Conservation (phyloP, 37 sponge, comb jelly and placozoan genomes). For the Cliona cf. orientalis region DNA sequence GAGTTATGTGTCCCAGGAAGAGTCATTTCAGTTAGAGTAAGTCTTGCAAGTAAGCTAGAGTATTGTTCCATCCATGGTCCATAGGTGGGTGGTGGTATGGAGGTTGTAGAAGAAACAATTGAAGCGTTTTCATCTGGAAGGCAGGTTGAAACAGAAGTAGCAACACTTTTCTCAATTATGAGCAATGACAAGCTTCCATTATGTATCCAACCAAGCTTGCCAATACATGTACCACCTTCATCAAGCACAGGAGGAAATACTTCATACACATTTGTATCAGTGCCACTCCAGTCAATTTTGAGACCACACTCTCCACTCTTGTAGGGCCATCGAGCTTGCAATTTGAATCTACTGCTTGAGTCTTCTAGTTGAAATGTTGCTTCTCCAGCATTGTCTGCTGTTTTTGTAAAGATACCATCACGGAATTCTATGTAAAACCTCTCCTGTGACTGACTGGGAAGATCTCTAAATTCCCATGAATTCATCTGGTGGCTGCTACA, state of each 20-base stretch:
- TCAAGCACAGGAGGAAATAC: constrained; percentile 32
- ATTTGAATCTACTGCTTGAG: neutral
- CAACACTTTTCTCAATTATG: constrained; percentile 6
- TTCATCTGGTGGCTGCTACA: constrained; percentile 7
- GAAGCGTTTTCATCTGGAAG: neutral
- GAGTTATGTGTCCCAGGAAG: constrained; percentile 41
- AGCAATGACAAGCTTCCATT: constrained; percentile 1
- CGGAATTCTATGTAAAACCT: constrained; percentile 7
- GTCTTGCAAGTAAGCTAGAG: constrained; percentile 1
- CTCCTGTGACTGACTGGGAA: neutral
- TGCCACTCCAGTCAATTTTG: constrained; percentile 28
- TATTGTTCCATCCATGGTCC: constrained; percentile 36
- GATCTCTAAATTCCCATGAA: constrained; percentile 8
- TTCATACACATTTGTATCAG: neutral
- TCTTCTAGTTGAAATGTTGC: constrained; percentile 27
- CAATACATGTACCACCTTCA: neutral
- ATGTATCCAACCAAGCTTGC: constrained; percentile 19
- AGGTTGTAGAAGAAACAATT: neutral
- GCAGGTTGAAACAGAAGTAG: neutral
- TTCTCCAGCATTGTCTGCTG: constrained; percentile 5
- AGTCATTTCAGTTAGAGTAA: constrained; percentile 38
- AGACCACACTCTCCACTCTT: neutral
- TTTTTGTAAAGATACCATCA: neutral
- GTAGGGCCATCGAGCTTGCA: constrained; percentile 1
- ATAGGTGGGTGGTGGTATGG: neutral